Base-by-base conservation (phyloP, 2,888 invertebrate species). In the Isoperla grammatica region DNA sequence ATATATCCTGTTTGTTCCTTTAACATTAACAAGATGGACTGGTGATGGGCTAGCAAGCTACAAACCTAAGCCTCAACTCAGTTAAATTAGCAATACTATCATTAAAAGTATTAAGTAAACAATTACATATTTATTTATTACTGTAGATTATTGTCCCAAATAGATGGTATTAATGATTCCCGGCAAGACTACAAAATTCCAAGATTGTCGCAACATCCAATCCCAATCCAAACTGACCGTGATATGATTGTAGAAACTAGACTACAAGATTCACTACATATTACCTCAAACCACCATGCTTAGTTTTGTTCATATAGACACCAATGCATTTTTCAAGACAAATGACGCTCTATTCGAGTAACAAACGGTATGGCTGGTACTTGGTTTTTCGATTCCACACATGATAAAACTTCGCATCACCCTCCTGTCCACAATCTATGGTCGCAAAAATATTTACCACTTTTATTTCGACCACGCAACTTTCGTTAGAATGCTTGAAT, bases 101-200 rank as follows among this genome's bases (percentile, higher is more conserved):
- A 12, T 50, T 23, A 23, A 48, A 48, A 50, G 35, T 35, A 50
- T 35, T 23, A 50, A 35, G 15, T 22, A 50, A 50, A 50, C 13
- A n/a, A n/a, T 29, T 29, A 29, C 29, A 29, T 29, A 29, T 3
- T 8, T 23, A 23, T 13, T 50, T 29, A 50, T 50, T 50, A 50
- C n/a, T 35, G 49, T 50, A 50, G 49, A 50, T 50, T 50, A 50
- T 50, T 50, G 49, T 50, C 49, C 49, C 49, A 50, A 29, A 29
- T 50, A 50, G 49, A 50, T 50, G 49, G 49, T 50, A 50, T 50
- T 23, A 46, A 50, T 22, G 22, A 50, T 50, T 50, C 49, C 49
- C 49, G 22, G 22, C 35, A 15, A 22, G 49, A 50, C 49, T 50
- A 35, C 49, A n/a, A 23, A 29, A n/a, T 50, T 6, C 22, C 6